Conservation (phyloP, 2,888 invertebrate genomes). For the Cheilosia grossa region DNA sequence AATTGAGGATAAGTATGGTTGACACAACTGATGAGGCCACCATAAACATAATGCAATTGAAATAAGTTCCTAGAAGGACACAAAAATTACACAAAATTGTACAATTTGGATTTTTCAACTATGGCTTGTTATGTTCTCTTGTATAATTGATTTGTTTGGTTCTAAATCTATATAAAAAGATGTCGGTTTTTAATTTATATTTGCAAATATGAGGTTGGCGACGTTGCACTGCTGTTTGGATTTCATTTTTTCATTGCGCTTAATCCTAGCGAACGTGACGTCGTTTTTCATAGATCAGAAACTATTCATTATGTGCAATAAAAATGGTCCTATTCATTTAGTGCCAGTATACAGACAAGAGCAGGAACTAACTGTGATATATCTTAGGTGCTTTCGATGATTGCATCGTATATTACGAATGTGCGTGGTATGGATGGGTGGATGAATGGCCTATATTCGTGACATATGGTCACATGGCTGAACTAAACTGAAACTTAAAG, state of each 20-base stretch:
- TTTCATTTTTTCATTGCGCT: constrained; percentile 3
- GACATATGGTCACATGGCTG: too few relatives aligned
- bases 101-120: constrained; percentile 73
- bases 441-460: too few relatives aligned
- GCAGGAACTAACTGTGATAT: neutral
- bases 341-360: neutral
- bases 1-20: constrained; percentile 98
- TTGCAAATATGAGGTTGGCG: constrained; percentile 43
- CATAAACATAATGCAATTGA: constrained; percentile 99
- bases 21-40: constrained; percentile 99
- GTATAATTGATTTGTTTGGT: constrained; percentile 47
- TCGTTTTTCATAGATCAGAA: neutral
- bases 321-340: neutral
- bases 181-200: constrained; percentile 18
- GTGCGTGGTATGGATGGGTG: neutral
- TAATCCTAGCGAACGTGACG: constrained; percentile 8
- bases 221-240: constrained; percentile 31
- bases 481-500: too few relatives aligned
- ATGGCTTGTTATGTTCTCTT: constrained; percentile 65
- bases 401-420: neutral
- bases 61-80: constrained; percentile 94
- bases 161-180: constrained; percentile 53
- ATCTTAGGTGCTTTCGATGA: neutral
- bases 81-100: constrained; percentile 83
- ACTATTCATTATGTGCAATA: too few relatives aligned